These are phyloP conservation scores for Augochlorella aurata DNA, from an alignment of 2,888 invertebrate species.

Conservation along the genomic window DNA sequence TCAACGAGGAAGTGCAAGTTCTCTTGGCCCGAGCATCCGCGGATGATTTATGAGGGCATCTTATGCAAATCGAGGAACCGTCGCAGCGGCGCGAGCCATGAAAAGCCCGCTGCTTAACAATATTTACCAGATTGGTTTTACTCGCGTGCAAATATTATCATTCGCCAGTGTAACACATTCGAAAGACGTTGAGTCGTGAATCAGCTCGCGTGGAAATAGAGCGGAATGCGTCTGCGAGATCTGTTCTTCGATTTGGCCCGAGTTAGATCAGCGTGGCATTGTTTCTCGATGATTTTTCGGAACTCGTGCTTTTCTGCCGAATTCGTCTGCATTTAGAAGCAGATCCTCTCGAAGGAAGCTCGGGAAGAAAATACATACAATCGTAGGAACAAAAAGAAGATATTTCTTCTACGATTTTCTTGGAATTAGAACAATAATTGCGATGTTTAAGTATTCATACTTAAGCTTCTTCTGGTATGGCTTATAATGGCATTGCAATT, in stretches of 20 bases:
- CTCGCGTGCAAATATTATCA: constrained; percentile 43
- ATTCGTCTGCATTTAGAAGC: too few species aligned
- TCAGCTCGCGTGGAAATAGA: constrained; percentile 45
- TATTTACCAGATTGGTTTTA: constrained; percentile 47
- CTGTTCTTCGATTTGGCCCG: not conserved
- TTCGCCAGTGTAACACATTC: constrained; percentile 17
- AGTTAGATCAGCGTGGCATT: not conserved
- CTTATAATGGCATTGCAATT: too few species aligned
- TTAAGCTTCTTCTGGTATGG: too few species aligned
- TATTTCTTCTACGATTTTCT: too few species aligned
- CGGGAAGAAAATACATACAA: too few species aligned
- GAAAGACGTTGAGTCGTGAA: constrained; percentile 32
- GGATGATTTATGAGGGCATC: constrained; percentile 59
- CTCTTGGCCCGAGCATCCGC: constrained; percentile 24
- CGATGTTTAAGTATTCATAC: too few species aligned
- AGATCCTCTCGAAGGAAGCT: not conserved
- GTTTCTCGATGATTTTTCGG: constrained; percentile 8
- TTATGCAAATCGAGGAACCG: constrained; percentile 56
- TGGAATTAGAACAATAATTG: too few species aligned
- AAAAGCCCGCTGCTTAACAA: constrained; percentile 32
- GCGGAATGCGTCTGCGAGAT: constrained; percentile 5
- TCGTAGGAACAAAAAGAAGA: too few species aligned
- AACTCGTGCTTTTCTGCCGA: not conserved
- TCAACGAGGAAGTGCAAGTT: constrained; percentile 48
- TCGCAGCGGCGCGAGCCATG: not conserved